These are phyloP conservation scores for Lagorchestes hirsutus DNA, from an alignment of 2,797 vertebrate species.

Conservation along the genomic window DNA sequence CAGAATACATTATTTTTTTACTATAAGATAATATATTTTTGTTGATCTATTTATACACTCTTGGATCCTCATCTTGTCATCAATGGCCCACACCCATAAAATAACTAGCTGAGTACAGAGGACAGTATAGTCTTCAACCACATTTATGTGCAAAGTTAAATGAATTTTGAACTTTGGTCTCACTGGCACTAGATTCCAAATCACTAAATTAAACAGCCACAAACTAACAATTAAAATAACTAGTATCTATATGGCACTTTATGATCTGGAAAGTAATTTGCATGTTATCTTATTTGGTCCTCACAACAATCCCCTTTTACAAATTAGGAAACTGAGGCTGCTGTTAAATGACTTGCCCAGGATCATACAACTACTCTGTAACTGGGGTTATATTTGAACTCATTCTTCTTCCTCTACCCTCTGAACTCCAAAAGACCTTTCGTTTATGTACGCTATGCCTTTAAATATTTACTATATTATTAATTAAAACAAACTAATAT, in stretches of 20 bases:
- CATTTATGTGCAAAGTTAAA: not conserved
- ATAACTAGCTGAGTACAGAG: not conserved
- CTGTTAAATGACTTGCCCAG: not conserved
- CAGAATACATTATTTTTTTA: conserved; percentile 1
- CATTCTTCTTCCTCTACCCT: not conserved
- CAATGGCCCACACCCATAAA: not conserved
- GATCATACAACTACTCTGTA: not conserved
- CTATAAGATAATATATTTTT: not conserved
- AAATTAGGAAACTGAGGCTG: not conserved
- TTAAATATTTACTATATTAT: not conserved
- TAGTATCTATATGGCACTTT: conserved; percentile 5
- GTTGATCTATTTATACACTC: not conserved
- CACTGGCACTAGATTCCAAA: conserved; percentile 12
- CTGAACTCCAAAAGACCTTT: not conserved
- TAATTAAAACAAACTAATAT: not conserved
- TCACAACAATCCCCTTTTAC: not conserved
- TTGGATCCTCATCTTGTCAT: not conserved
- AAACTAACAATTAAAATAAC: conserved; percentile 32
- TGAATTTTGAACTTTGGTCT: conserved; percentile 1
- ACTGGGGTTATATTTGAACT: not conserved
- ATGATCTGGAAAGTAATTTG: not conserved
- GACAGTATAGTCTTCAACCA: not conserved
- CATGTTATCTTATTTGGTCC: not conserved
- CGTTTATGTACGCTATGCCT: not conserved
- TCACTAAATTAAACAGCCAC: conserved; percentile 37